Evolutionary conservation across 2,888 invertebrate species (phyloP).

Genomic region (Dynastes tityus): DNA sequence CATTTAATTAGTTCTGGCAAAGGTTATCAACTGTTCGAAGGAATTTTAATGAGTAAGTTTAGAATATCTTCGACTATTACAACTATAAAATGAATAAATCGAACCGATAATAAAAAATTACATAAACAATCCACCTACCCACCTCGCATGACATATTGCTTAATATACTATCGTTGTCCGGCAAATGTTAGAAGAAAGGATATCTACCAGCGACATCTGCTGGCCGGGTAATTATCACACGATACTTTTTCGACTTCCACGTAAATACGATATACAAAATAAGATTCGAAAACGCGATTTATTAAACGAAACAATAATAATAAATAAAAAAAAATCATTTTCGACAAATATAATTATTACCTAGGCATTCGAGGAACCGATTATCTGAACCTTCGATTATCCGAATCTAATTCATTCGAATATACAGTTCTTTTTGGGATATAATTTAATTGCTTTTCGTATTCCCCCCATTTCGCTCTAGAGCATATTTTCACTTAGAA

Average conservation of each 20-base stretch:
- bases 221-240: slow-evolving; percentile 5
- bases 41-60: no score
- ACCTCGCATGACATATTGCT: no score
- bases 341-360: slow-evolving; percentile 9
- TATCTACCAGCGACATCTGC: no score
- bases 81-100: no score
- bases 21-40: no score
- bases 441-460: neutral
- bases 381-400: neutral
- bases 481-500: slow-evolving; percentile 23
- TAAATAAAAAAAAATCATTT: slow-evolving; percentile 5
- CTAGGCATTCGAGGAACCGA: neutral
- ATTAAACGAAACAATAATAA: slow-evolving; percentile 10
- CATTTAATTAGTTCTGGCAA: no score
- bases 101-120: no score
- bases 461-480: slow-evolving; percentile 1
- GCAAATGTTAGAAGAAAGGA: no score
- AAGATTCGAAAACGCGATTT: neutral
- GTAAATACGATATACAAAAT: neutral
- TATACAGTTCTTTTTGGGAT: neutral
- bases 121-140: no score
- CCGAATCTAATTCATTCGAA: neutral
- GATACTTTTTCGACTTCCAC: slow-evolving; percentile 6
- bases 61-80: no score
- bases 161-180: no score